phyloP scores from a whole-genome alignment of 2,797 vertebrate genomes.

The Helarctos malayanus region DNA sequence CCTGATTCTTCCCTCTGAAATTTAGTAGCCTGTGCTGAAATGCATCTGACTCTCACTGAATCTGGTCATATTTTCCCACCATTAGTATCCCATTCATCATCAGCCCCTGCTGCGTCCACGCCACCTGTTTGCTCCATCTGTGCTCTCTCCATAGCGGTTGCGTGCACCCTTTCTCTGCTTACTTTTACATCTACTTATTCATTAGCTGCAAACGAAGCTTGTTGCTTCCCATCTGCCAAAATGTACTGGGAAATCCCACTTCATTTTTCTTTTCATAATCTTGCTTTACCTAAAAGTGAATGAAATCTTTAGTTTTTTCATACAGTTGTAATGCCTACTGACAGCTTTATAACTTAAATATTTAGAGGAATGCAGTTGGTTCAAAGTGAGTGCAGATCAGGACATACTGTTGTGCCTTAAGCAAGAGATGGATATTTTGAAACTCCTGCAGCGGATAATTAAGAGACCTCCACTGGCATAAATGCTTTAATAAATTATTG shows the following conservation, averaged over 20 bases:
- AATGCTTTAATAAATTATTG: constrained; percentile 48
- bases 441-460: constrained; percentile 17
- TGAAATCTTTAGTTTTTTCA: constrained; percentile 62
- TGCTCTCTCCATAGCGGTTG: constrained; percentile 70
- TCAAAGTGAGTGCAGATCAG: constrained; percentile 65
- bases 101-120: constrained; percentile 78
- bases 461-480: background rate
- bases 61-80: constrained; percentile 84
- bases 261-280: constrained; percentile 68
- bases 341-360: constrained; percentile 74
- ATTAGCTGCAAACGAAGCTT: constrained; percentile 80
- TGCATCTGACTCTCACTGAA: constrained; percentile 85
- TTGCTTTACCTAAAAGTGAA: constrained; percentile 65
- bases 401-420: constrained; percentile 25
- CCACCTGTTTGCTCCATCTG: constrained; percentile 89
- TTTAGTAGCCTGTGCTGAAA: constrained; percentile 82
- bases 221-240: constrained; percentile 73
- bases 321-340: constrained; percentile 49
- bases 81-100: constrained; percentile 86
- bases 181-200: constrained; percentile 55
- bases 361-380: constrained; percentile 60
- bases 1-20: constrained; percentile 84
- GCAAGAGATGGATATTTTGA: constrained; percentile 48
- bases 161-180: constrained; percentile 76
- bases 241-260: background rate